A percentile compares a stretch with the other conserved stretches of the same genome.
Evolutionary conservation across 2,113 vertebrate genomes (phyloP).

Genomic region (Tachycineta bicolor): DNA sequence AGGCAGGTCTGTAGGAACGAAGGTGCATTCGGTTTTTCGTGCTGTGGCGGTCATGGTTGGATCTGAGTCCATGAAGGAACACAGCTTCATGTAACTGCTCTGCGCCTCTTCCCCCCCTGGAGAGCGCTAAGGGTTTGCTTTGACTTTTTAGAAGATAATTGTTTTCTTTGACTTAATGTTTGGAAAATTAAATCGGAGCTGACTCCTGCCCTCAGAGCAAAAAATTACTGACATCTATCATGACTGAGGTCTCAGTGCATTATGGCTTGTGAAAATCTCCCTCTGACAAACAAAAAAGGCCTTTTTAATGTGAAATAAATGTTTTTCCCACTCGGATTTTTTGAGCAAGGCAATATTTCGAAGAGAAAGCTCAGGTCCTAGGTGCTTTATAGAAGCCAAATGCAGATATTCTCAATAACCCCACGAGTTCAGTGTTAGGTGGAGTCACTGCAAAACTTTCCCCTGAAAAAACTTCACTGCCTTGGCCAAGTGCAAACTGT

Average conservation of each 20-base stretch:
- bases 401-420: not conserved
- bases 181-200: not conserved
- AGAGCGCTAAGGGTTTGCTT: not conserved
- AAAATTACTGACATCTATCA: not conserved
- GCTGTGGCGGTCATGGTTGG: not conserved
- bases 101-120: not conserved
- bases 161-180: not conserved
- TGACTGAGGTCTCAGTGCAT: not conserved
- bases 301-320: not conserved
- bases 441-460: not conserved
- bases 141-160: not conserved
- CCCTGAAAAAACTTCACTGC: not conserved
- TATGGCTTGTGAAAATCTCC: not conserved
- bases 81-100: not conserved
- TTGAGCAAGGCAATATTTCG: not conserved
- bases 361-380: not conserved
- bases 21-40: not conserved
- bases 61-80: not conserved
- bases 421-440: not conserved
- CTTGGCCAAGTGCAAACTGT: not conserved
- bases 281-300: rapidly evolving
- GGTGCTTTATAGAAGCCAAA: not conserved
- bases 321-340: not conserved
- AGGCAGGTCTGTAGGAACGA: not conserved
- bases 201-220: not conserved